A percentile compares a stretch with the other conserved stretches of the same genome.
Evolutionary conservation across 53 echinoderm and acorn worm genomes (phyloP).

Genomic region (Holothuria leucospilota): DNA sequence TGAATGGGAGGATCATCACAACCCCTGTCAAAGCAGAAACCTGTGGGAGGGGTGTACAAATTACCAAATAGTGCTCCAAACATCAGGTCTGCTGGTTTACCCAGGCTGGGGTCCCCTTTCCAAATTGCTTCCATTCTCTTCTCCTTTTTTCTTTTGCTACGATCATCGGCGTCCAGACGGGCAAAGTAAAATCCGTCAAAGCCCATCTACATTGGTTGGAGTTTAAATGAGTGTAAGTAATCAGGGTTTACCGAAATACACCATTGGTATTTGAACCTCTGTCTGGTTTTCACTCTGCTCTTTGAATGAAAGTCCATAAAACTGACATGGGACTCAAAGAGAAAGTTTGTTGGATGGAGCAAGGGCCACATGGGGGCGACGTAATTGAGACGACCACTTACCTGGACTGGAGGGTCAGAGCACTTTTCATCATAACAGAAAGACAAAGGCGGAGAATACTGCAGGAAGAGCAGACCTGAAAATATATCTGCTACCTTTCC

Average conservation of each 20-base stretch:
- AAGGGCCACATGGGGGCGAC: too few species aligned
- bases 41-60: conserved; percentile 65
- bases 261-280: background rate
- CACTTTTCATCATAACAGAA: conserved; percentile 49
- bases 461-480: conserved; percentile 49
- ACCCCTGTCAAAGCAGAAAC: conserved; percentile 45
- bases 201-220: conserved; percentile 37
- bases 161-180: conserved; percentile 31
- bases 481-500: conserved; percentile 48
- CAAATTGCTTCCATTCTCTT: conserved; percentile 54
- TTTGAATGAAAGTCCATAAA: too few species aligned
- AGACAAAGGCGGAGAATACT: conserved; percentile 39
- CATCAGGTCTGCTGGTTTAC: conserved; percentile 35
- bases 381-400: background rate
- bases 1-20: conserved; percentile 56
- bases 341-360: too few species aligned
- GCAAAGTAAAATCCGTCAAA: conserved; percentile 59
- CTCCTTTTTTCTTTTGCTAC: background rate
- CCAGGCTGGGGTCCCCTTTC: conserved; percentile 50
- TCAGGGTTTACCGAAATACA: too few species aligned
- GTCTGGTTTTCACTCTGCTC: conserved; percentile 24
- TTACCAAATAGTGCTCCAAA: conserved; percentile 50
- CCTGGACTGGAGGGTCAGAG: conserved; percentile 57
- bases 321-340: too few species aligned
- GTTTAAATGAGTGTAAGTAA: background rate